Evolutionary conservation across 2,797 vertebrate species (phyloP).

Genomic region (Craterocephalus amniculus): DNA sequence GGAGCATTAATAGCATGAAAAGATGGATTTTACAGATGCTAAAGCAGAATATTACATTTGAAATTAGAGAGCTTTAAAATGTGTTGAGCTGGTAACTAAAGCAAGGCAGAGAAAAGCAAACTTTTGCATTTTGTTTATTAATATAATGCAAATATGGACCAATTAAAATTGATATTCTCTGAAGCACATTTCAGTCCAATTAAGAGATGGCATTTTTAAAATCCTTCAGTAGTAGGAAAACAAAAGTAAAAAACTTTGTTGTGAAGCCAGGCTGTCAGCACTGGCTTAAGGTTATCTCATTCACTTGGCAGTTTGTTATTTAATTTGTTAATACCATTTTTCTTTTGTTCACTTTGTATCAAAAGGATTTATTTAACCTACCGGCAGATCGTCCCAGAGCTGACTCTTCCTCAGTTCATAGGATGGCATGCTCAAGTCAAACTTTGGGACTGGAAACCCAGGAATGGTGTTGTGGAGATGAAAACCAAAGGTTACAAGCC

Average conservation of each 20-base stretch:
- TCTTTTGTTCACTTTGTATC: neutral
- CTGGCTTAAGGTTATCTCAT: conserved; percentile 15
- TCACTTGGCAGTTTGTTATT: neutral
- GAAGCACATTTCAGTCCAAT: conserved; percentile 52
- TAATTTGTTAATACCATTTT: no score
- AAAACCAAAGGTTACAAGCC: conserved; percentile 99
- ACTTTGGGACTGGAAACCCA: conserved; percentile 94
- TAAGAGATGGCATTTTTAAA: conserved; percentile 51
- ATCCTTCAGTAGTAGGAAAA: conserved; percentile 40
- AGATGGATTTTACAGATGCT: conserved; percentile 38
- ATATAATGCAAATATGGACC: conserved; percentile 65
- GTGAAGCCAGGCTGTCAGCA: conserved; percentile 6
- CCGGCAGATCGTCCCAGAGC: conserved; percentile 96
- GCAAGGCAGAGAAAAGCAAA: conserved; percentile 22
- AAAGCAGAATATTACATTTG: conserved; percentile 32
- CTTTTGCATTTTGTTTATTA: conserved; percentile 27
- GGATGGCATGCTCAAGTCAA: conserved; percentile 93
- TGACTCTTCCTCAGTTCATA: conserved; percentile 96
- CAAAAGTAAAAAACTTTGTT: neutral
- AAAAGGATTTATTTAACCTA: conserved; percentile 75
- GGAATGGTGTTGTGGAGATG: conserved; percentile 99
- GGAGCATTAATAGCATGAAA: conserved; percentile 55
- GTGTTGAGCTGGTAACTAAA: conserved; percentile 34
- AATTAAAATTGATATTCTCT: conserved; percentile 67
- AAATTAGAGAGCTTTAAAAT: conserved; percentile 45